Evolutionary conservation across 2,113 vertebrate genomes (phyloP).

Genomic region (Gnathonemus echidnorhynchus): DNA sequence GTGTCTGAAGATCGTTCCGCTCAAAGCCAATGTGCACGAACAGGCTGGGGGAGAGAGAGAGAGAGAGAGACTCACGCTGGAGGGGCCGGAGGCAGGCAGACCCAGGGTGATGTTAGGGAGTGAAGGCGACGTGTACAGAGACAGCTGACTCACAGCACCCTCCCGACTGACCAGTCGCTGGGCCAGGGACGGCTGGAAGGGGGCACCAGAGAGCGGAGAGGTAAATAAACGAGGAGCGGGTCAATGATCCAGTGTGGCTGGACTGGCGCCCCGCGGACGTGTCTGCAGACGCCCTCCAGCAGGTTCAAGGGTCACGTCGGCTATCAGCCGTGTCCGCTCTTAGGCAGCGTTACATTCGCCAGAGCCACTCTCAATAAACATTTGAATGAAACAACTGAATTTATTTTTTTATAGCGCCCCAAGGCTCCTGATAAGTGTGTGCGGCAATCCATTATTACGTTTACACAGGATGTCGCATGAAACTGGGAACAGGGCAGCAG

Average conservation of each 20-base stretch:
- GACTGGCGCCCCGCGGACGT: background rate
- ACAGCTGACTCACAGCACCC: constrained; percentile 76
- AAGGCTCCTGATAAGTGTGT: background rate
- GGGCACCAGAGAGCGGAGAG: constrained; percentile 26
- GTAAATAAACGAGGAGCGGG: constrained; percentile 29
- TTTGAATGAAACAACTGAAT: background rate
- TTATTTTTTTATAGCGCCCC: background rate
- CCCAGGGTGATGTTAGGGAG: constrained; percentile 95
- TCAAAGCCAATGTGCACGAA: constrained; percentile 9
- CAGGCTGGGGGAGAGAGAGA: background rate
- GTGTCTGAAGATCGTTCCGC: constrained; percentile 26
- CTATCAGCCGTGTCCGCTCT: background rate
- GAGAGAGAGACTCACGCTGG: constrained; percentile 68
- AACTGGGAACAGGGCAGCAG: background rate
- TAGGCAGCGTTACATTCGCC: background rate
- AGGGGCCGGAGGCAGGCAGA: constrained; percentile 82
- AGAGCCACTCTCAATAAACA: background rate
- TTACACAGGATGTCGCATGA: background rate
- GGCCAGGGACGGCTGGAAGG: constrained; percentile 72
- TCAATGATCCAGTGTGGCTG: constrained; percentile 24
- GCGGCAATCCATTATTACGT: background rate
- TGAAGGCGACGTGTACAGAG: constrained; percentile 92
- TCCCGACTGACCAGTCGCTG: constrained; percentile 79
- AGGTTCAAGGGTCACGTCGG: background rate
- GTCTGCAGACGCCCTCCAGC: background rate